Base-by-base conservation (phyloP, 1,140 invertebrate species). In the Drosophila mauritiana region DNA sequence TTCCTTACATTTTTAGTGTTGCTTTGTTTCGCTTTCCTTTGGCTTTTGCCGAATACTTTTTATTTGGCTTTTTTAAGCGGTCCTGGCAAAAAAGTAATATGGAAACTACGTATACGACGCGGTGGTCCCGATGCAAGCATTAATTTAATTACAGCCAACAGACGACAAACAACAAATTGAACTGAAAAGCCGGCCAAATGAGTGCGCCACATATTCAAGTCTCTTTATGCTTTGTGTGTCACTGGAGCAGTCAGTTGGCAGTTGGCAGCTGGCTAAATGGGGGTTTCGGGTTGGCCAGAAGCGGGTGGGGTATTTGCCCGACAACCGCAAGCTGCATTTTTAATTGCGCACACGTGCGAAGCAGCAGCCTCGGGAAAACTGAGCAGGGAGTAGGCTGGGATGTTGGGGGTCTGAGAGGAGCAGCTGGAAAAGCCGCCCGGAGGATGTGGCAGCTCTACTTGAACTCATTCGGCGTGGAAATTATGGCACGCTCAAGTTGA, bases 311-410 rank as follows among this genome's bases (percentile, higher is more conserved):
- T 55, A 36, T 82, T 82, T 77, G 73, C 61, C 74, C 79, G 74
- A 75, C 78, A 82, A 86, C 83, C 83, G 79, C 83, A 88, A 89
- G 83, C 75, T 88, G 83, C 84, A 88, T 89, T 88, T 86, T 89
- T 88, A 88, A 88, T 88, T 88, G 83, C 80, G 79, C 79, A 83
- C 76, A 88, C 84, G 83, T 88, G 84, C 82, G 76, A 64, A 56
- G 39, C 52, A 36, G 36, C 62, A 61, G 73, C 73, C 63, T 37
- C 63, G 48, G 74, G 63, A 39, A 46, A 52, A 45, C 39, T 42
- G 40, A 46, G 52, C 13, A 39, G n/a, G 15, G 13, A 27, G 12
- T 4, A n/a, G 27, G 37, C 31, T 20, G 56, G 31, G 7, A 27
- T 6, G 27, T 8, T 31, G 31, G 27, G 31, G 31, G 31, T 31